Evolutionary conservation across 64 coral and sea anemone species (phyloP), one percentile per base, ranked within the genome.

Genomic region (Anthopleura sola): DNA sequence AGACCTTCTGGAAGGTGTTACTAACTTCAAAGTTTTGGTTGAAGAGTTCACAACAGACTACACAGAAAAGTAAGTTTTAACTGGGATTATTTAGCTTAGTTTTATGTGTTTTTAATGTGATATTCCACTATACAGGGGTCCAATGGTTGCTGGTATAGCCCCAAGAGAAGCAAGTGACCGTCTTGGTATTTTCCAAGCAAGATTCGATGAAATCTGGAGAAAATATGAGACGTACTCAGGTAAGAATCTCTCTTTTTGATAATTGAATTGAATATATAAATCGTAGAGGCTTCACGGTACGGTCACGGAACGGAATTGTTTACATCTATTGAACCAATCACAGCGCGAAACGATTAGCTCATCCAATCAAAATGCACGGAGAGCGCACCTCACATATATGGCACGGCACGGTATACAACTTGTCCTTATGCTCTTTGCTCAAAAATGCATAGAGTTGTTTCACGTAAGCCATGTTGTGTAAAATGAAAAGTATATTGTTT

Each of bases 211-310:
- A 56, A 68, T 99, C 14, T 99, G 97, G 97, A 91, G 97, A 88
- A 99, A 99, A 75, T 99, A 92, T 75, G 91, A 99, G 77, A 99
- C 97, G 7, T 99, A 99, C 76, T 99, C 97, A 64, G 97, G 97
- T 98, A 81, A 86, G 31, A 5, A 84, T 13, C 0, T 24, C 20
- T 11, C 38, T n/a, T n/a, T n/a, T n/a, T n/a, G n/a, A n/a, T n/a
- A n/a, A n/a, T n/a, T n/a, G n/a, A n/a, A n/a, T n/a, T n/a, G n/a
- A n/a, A n/a, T n/a, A n/a, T n/a, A n/a, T n/a, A n/a, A n/a, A n/a
- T n/a, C n/a, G n/a, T n/a, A n/a, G n/a, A n/a, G n/a, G n/a, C n/a
- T n/a, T n/a, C n/a, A n/a, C n/a, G 9, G 2, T 8, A 44, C 40
- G 40, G 40, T 44, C 40, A 44, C 40, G 40, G 40, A 6, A 44